These are phyloP conservation scores for Cactoblastis cactorum DNA, from an alignment of 2,888 invertebrate genomes.

Conservation along the genomic window DNA sequence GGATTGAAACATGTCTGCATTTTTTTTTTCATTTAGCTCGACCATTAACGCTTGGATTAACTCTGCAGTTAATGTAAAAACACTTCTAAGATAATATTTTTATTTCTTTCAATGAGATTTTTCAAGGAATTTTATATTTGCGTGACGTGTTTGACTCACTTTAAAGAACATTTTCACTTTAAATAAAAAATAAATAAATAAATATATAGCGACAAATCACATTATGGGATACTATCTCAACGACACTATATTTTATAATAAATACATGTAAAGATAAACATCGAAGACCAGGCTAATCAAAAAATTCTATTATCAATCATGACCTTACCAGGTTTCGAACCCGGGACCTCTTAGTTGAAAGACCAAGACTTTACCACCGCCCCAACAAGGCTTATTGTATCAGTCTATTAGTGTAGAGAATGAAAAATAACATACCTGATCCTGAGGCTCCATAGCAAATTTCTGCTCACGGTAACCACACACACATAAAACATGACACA, in stretches of 20 bases:
- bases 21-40: not conserved
- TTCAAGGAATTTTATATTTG: not conserved
- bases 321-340: too few relatives aligned
- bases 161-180: not conserved
- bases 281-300: too few relatives aligned
- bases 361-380: too few relatives aligned
- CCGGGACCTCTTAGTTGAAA: too few relatives aligned
- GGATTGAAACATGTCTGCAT: not conserved
- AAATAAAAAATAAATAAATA: too few relatives aligned
- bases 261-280: too few relatives aligned
- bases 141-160: too few relatives aligned
- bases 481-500: conserved; percentile 49
- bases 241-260: too few relatives aligned
- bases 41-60: conserved; percentile 12
- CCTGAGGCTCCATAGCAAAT: conserved; percentile 95
- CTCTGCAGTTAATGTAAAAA: conserved; percentile 8
- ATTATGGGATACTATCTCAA: too few relatives aligned
- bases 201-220: too few relatives aligned
- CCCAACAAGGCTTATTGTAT: too few relatives aligned
- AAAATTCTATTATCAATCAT: too few relatives aligned
- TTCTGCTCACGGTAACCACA: conserved; percentile 82
- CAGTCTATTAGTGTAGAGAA: not conserved
- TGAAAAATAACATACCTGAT: conserved; percentile 72
- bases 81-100: conserved; percentile 9
- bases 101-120: not conserved